Evolutionary conservation across 2,888 invertebrate genomes (phyloP), one percentile per base, ranked within the genome.

Genomic region (Idaea aversata): DNA sequence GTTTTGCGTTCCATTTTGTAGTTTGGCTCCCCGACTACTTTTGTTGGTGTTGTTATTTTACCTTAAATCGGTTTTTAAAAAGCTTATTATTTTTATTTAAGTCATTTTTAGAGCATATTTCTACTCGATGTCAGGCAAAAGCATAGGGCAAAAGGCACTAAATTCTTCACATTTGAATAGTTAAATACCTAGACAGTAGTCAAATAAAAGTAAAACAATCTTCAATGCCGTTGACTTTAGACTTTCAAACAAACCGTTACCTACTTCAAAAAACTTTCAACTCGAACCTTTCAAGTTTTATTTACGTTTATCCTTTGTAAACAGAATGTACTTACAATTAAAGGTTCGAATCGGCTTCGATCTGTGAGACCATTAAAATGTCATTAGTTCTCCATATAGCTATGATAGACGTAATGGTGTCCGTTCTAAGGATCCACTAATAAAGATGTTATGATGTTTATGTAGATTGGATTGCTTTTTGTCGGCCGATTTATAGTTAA

Each of bases 281-380:
- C 47, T 47, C 47, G 13, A 7, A 0, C 47, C 47, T 47, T 47
- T 47, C 47, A 47, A 47, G 47, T 47, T 47, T 6, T 5, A 47
- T 13, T 47, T 13, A 4, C 13, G 10, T 47, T 47, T 47, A 47
- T 47, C 13, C 47, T 13, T 47, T 47, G 13, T 47, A 47, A 47
- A 47, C 47, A 47, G 7, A 47, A 10, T 47, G 47, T 47, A 47
- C 47, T 47, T 10, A 47, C 47, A 47, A 47, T 47, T 47, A 47
- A 47, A 47, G 10, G 74, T 73, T 76, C 73, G 73, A 77, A 77
- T 75, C 74, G 67, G 69, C 70, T 67, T 62, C 66, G 63, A 63
- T 68, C 70, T 67, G 62, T 67, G 63, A 63, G 71, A 73, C 77
- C 80, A 83, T 84, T 80, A 83, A 83, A 83, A 80, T 77, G 79